phyloP scores from a whole-genome alignment of 2,113 vertebrate genomes.

The Dasypus novemcinctus region DNA sequence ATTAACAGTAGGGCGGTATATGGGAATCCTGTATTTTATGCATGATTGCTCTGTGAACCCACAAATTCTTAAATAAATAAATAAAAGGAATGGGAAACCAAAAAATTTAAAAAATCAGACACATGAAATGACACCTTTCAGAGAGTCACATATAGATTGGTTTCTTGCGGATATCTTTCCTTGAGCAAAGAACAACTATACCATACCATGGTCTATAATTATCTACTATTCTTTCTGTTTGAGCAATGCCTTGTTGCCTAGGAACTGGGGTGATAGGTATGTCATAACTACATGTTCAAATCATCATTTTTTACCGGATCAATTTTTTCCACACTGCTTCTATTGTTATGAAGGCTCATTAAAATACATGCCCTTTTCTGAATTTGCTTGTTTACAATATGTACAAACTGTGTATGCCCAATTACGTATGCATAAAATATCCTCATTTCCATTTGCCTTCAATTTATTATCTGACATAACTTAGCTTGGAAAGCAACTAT shows the following conservation, averaged over 20 bases:
- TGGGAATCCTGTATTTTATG: too few species aligned
- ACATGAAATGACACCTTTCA: background rate
- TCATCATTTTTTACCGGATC: background rate
- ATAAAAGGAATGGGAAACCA: too few species aligned
- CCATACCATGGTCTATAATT: conserved; percentile 34
- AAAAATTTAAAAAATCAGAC: background rate
- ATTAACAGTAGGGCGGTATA: too few species aligned
- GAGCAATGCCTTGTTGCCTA: conserved; percentile 63
- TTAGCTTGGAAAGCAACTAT: conserved; percentile 39
- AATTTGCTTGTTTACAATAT: conserved; percentile 30
- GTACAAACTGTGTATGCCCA: background rate
- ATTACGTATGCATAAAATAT: conserved; percentile 63
- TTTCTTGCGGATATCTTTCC: background rate
- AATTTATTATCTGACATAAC: conserved; percentile 46
- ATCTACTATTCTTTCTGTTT: conserved; percentile 40
- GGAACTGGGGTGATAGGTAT: conserved; percentile 50
- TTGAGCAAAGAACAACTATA: conserved; percentile 4
- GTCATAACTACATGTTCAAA: conserved; percentile 49
- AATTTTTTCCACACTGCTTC: background rate
- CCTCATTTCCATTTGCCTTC: conserved; percentile 50
- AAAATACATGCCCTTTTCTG: background rate
- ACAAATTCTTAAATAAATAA: too few species aligned
- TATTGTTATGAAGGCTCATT: conserved; percentile 43
- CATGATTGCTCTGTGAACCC: too few species aligned
- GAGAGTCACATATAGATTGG: background rate